These are phyloP conservation scores for Perca flavescens DNA, from an alignment of 2,113 vertebrate species.

Conservation along the genomic window DNA sequence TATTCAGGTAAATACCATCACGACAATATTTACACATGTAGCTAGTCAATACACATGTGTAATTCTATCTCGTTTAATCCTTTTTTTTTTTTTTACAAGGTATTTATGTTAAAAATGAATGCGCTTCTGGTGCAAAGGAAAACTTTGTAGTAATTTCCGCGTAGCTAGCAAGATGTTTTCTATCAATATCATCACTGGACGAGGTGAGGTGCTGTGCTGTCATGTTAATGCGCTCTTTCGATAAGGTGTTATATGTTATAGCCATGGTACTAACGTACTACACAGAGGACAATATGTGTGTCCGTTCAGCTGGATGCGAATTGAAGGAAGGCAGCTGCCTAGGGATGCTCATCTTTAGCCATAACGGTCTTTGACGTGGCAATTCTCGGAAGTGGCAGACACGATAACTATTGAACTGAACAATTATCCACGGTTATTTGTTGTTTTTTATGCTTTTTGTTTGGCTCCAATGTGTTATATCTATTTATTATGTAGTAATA, in stretches of 20 bases:
- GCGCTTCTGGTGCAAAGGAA: background rate
- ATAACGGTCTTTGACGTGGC: constrained; percentile 85
- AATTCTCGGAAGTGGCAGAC: constrained; percentile 51
- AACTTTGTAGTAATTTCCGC: constrained; percentile 70
- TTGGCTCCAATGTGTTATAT: background rate
- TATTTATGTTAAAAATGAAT: background rate
- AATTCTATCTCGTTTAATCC: rapidly evolving
- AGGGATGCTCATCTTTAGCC: constrained; percentile 41
- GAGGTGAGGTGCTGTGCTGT: background rate
- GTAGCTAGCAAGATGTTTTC: constrained; percentile 58
- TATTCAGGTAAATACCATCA: constrained; percentile 73
- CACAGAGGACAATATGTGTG: background rate
- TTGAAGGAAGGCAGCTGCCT: background rate
- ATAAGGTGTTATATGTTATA: background rate
- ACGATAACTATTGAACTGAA: background rate
- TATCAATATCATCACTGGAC: constrained; percentile 1
- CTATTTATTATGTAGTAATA: background rate
- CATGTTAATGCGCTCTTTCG: background rate
- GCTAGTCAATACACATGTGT: background rate
- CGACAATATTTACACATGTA: background rate
- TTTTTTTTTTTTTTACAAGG: background rate
- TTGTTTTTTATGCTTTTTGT: background rate
- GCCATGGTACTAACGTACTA: background rate
- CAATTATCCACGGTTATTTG: background rate
- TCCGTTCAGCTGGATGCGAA: background rate